Evolutionary conservation across 2,113 vertebrate genomes (phyloP), one percentile per base, ranked within the genome.

Genomic region (Spea bombifrons): DNA sequence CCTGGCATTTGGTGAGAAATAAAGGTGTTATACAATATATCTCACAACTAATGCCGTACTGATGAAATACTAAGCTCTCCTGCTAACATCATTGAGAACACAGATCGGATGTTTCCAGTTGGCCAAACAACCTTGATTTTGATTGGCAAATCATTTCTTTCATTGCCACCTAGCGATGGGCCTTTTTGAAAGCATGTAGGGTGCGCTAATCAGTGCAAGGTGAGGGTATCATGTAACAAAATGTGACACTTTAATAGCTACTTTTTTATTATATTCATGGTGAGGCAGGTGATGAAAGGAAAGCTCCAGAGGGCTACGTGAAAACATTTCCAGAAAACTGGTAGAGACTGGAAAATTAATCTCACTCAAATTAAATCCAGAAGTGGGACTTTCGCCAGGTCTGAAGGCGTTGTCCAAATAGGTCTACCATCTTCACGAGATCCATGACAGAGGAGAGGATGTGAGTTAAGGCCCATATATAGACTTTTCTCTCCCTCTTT

Each of bases 161-260:
- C 87, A 87, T 80, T 87, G 78, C 86, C 78, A 84, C 86, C 85
- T 84, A 79, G 82, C 86, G 84, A 85, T 57, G 53, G 8, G 73
- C 81, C 76, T 63, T 81, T 82, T 76, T 74, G 70, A 84, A 30
- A 76, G 71, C 84, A 81, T 88, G 82, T 88, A 82, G 90, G 83
- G 83, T 30, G 81, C 80, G 86, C 85, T 94, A 92, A 93, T 90
- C 92, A 89, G 86, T 85, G 88, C 88, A 86, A 86, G 87, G 84
- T 86, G 82, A 76, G 78, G 84, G 82, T 88, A 89, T 85, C 87
- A 84, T 86, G 90, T 92, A 86, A 85, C 17, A 0, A 89, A 88
- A 78, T 82, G 69, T 80, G 77, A 71, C 81, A 55, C 85, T 86
- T 89, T 86, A 89, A 90, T 76, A 84, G 84, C 86, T 50, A 17